These are phyloP conservation scores for Dermatemys mawii DNA, from an alignment of 2,113 vertebrate genomes.

Conservation along the genomic window DNA sequence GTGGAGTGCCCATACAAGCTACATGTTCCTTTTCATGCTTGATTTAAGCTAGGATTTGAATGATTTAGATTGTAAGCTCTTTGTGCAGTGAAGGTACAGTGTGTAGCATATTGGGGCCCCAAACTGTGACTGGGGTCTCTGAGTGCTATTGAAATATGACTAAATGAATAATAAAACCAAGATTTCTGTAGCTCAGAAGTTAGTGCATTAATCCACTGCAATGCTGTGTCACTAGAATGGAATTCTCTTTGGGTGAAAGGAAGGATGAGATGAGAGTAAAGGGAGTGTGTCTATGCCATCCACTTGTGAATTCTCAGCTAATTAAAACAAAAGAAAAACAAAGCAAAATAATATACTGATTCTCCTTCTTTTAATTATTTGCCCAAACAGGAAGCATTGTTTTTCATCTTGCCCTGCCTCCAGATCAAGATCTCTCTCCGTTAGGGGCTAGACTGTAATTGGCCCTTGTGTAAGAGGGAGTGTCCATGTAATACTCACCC, in stretches of 20 bases:
- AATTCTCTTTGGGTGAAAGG: neutral
- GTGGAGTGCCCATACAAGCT: neutral
- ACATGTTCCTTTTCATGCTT: neutral
- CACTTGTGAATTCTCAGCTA: neutral
- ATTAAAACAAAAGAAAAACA: neutral
- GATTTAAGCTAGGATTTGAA: neutral
- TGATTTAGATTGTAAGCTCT: neutral
- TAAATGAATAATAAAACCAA: neutral
- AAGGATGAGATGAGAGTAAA: neutral
- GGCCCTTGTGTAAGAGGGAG: rapidly evolving
- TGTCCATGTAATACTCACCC: rapidly evolving
- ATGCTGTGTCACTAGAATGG: neutral
- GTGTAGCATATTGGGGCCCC: neutral
- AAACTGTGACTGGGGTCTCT: rapidly evolving
- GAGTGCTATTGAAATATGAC: neutral
- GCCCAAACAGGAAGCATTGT: neutral
- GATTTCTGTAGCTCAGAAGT: neutral
- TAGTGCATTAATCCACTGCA: neutral
- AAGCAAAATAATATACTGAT: neutral
- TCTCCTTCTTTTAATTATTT: neutral
- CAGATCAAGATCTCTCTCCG: rapidly evolving
- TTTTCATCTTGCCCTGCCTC: neutral
- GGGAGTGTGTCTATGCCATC: neutral
- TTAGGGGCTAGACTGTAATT: rapidly evolving
- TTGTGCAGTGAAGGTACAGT: rapidly evolving